Conservation (phyloP, 37 sponge, comb jelly and placozoan genomes). For the Halichondria panicea region DNA sequence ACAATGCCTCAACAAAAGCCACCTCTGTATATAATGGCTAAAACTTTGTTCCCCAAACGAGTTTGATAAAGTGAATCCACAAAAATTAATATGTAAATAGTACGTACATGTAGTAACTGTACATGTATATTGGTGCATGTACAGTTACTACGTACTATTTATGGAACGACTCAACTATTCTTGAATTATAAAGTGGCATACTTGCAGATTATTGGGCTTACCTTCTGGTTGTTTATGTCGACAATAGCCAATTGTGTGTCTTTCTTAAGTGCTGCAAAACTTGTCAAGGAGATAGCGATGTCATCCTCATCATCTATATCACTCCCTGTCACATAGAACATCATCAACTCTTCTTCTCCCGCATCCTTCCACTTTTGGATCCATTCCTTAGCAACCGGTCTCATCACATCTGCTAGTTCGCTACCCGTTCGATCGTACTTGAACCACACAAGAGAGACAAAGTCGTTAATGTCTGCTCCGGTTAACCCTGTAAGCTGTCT, state of each 20-base stretch:
- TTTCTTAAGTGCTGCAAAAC: constrained; percentile 45
- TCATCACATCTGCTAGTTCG: too few species aligned
- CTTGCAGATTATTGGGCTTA: too few species aligned
- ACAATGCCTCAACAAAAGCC: too few species aligned
- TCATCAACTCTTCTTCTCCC: constrained; percentile 5
- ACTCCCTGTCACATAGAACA: constrained; percentile 33
- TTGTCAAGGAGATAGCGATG: constrained; percentile 29
- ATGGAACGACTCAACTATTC: too few species aligned
- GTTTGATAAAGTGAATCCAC: too few species aligned
- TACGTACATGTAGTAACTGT: too few species aligned
- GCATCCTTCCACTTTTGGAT: constrained; percentile 20
- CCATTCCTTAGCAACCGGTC: constrained; percentile 13
- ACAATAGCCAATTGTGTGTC: constrained; percentile 40
- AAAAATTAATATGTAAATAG: too few species aligned
- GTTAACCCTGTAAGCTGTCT: constrained; percentile 38
- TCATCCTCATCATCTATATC: constrained; percentile 52
- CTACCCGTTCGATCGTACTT: constrained; percentile 11
- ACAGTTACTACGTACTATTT: too few species aligned
- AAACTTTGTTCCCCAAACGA: too few species aligned
- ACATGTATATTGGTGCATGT: too few species aligned
- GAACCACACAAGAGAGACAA: constrained; percentile 68
- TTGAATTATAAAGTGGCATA: too few species aligned
- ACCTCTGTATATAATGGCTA: too few species aligned
- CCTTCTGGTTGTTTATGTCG: constrained; percentile 50
- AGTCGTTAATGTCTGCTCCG: constrained; percentile 57